A percentile compares a stretch with the other conserved stretches of the same genome.
Evolutionary conservation across 1,140 invertebrate genomes (phyloP).

Genomic region (Dendroctonus ponderosae): DNA sequence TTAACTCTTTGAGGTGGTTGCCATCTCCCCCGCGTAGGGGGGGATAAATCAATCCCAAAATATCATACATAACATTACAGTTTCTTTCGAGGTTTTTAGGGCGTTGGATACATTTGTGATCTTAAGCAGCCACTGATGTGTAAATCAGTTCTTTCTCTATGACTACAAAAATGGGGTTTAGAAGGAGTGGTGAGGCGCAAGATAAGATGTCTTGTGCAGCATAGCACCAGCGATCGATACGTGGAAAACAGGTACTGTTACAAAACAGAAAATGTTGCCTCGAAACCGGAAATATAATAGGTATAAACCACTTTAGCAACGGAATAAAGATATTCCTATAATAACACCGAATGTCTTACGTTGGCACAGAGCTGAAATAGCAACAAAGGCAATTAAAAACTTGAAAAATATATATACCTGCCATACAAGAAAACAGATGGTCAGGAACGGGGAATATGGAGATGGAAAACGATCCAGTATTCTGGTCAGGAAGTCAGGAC

Average conservation of each 20-base stretch:
- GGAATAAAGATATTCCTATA: background rate
- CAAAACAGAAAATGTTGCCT: slow-evolving; percentile 5
- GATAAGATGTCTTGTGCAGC: background rate
- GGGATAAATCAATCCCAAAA: no score
- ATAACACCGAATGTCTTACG: background rate
- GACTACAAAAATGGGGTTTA: no score
- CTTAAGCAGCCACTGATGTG: no score
- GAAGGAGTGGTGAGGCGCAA: no score
- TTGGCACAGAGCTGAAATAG: no score
- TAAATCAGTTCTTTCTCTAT: no score
- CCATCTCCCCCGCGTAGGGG: no score
- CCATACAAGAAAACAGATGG: background rate
- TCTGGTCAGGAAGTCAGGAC: slow-evolving; percentile 5
- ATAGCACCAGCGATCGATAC: background rate
- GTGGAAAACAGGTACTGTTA: background rate
- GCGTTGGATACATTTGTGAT: no score
- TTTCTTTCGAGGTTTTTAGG: no score
- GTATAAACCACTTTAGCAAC: background rate
- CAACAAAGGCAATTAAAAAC: background rate
- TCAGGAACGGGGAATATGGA: slow-evolving; percentile 1
- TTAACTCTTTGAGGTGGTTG: no score
- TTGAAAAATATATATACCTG: background rate
- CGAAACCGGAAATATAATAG: background rate
- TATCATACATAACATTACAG: no score
- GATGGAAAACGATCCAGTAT: background rate